Evolutionary conservation across 2,888 invertebrate species (phyloP), one percentile per base, ranked within the genome.

Genomic region (Venusia cambrica): DNA sequence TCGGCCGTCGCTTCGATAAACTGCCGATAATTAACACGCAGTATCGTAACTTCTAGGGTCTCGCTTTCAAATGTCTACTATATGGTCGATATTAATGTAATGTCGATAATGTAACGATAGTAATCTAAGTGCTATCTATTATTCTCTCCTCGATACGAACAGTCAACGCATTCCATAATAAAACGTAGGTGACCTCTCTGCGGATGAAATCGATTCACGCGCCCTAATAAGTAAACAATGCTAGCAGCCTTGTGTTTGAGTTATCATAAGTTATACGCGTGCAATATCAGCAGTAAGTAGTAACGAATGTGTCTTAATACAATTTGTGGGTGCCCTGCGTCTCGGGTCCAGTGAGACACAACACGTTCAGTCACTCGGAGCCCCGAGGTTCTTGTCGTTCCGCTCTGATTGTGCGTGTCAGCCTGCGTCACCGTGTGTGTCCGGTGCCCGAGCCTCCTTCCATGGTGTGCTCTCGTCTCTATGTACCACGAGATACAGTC

Each of bases 321-420:
- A n/a, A n/a, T n/a, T n/a, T n/a, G n/a, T n/a, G n/a, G n/a, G n/a
- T n/a, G n/a, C n/a, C n/a, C n/a, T n/a, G n/a, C n/a, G n/a, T n/a
- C n/a, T n/a, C n/a, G n/a, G n/a, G n/a, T n/a, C n/a, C n/a, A n/a
- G n/a, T n/a, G n/a, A n/a, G n/a, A n/a, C n/a, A n/a, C n/a, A n/a
- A n/a, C n/a, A n/a, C n/a, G n/a, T n/a, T n/a, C n/a, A n/a, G n/a
- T n/a, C n/a, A n/a, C n/a, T n/a, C n/a, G n/a, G n/a, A n/a, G n/a
- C n/a, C n/a, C n/a, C 44, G 57, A 52, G 54, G 64, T 56, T 59
- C 62, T 59, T 57, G 57, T 46, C 64, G 71, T 70, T 65, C 60
- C 68, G 69, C 59, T 69, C 72, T 69, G 66, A 38, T 68, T 69
- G 59, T 42, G 50, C 52, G 58, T 56, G 68, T 65, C 66, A 62